Evolutionary conservation across 2,797 vertebrate genomes (phyloP).

Genomic region (Epinephelus malabaricus): DNA sequence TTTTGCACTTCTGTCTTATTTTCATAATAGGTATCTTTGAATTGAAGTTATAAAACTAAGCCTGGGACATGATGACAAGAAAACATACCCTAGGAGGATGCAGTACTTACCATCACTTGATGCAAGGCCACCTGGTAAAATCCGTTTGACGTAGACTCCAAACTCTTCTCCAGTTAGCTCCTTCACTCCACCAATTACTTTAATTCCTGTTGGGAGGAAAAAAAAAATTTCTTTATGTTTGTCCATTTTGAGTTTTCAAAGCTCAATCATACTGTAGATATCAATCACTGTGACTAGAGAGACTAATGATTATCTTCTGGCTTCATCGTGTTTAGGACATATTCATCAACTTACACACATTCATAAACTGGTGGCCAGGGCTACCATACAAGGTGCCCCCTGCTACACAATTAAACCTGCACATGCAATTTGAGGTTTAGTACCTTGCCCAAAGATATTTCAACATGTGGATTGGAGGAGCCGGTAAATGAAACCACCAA

Average conservation of each 20-base stretch:
- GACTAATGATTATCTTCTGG: neutral
- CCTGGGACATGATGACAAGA: neutral
- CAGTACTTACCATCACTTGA: constrained; percentile 87
- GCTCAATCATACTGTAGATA: too few species aligned
- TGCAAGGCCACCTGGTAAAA: constrained; percentile 92
- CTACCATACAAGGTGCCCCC: too few species aligned
- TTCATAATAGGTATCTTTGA: neutral
- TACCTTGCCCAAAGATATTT: too few species aligned
- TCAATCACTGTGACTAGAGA: neutral
- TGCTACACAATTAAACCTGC: too few species aligned
- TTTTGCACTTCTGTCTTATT: neutral
- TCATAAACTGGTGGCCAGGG: too few species aligned
- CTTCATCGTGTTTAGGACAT: neutral
- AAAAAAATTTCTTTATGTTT: neutral
- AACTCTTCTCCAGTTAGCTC: constrained; percentile 91
- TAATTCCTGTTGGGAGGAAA: constrained; percentile 86
- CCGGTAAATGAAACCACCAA: too few species aligned
- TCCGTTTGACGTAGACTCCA: constrained; percentile 94
- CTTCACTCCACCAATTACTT: constrained; percentile 93
- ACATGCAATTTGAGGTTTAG: too few species aligned
- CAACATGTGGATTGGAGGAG: too few species aligned
- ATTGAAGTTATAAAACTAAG: neutral
- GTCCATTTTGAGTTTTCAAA: neutral
- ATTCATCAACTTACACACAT: too few species aligned
- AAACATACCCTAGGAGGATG: neutral